Conservation (phyloP, 2,888 invertebrate genomes). For the Spodoptera exigua region DNA sequence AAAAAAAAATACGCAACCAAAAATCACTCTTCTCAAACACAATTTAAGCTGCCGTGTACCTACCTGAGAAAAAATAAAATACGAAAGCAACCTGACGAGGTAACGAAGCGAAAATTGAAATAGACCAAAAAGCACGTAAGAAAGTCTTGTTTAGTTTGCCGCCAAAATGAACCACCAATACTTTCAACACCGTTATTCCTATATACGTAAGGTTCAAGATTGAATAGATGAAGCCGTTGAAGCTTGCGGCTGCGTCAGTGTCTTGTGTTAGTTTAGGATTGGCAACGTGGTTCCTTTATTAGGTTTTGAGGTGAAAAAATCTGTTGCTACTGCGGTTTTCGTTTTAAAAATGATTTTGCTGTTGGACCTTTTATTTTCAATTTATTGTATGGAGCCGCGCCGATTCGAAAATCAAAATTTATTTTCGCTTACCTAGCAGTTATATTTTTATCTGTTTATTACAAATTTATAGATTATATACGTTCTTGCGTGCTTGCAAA, state of each 20-base stretch:
- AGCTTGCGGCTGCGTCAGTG: conserved; percentile 50
- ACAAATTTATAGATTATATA: no score
- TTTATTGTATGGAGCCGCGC: no score
- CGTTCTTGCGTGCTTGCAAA: no score
- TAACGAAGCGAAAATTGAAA: conserved; percentile 75
- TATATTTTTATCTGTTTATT: no score
- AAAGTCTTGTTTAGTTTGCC: conserved; percentile 64
- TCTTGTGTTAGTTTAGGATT: conserved; percentile 70
- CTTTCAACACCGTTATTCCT: conserved; percentile 47
- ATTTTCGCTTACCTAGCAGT: no score
- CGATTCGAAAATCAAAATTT: no score
- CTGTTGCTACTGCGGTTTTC: conserved; percentile 43
- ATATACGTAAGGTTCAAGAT: conserved; percentile 53
- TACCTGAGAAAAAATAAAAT: conserved; percentile 59
- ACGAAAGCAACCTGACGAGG: conserved; percentile 56
- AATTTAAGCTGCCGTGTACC: conserved; percentile 43
- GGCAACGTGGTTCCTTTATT: conserved; percentile 63
- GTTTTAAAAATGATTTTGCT: conserved; percentile 18
- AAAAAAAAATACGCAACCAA: conserved; percentile 33
- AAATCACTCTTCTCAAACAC: conserved; percentile 42
- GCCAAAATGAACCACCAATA: conserved; percentile 41
- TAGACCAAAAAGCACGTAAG: conserved; percentile 67
- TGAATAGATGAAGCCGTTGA: conserved; percentile 14
- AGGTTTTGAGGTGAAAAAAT: conserved; percentile 62
- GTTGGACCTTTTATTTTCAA: background rate